These are phyloP conservation scores for Drosophila tripunctata DNA, from an alignment of 2,888 invertebrate species.

Conservation along the genomic window DNA sequence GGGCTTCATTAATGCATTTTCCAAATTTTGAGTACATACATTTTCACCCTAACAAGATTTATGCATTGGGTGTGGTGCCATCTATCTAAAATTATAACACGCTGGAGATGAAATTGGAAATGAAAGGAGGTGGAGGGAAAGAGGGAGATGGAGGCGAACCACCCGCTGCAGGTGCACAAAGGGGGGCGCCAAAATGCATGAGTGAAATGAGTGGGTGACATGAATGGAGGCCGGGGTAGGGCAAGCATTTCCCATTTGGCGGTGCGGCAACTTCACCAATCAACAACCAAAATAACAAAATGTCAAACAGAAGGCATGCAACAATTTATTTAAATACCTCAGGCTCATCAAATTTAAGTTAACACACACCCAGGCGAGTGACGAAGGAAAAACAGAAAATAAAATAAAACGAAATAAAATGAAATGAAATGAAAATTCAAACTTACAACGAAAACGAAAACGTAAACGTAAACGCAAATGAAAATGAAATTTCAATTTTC, in stretches of 20 bases:
- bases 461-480: too few species aligned
- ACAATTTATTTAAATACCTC: constrained; percentile 81
- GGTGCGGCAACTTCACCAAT: constrained; percentile 63
- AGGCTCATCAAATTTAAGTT: constrained; percentile 77
- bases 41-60: constrained; percentile 50
- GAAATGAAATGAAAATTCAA: constrained; percentile 49
- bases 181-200: constrained; percentile 50
- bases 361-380: constrained; percentile 34
- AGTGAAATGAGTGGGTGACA: constrained; percentile 43
- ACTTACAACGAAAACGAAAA: too few species aligned
- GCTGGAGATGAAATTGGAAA: background rate
- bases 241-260: constrained; percentile 14
- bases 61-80: constrained; percentile 43
- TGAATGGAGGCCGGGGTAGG: background rate
- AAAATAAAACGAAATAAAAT: constrained; percentile 26
- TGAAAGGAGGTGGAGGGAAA: background rate
- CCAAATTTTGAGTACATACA: constrained; percentile 27
- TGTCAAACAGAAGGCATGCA: constrained; percentile 80
- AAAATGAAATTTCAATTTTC: constrained; percentile 81
- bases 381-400: constrained; percentile 27
- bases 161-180: constrained; percentile 37
- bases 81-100: constrained; percentile 58
- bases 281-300: constrained; percentile 77
- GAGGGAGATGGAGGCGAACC: background rate
- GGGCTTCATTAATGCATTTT: constrained; percentile 58